Base-by-base conservation (phyloP, 2,888 invertebrate species). In the Scelioninae gen. 1 region DNA sequence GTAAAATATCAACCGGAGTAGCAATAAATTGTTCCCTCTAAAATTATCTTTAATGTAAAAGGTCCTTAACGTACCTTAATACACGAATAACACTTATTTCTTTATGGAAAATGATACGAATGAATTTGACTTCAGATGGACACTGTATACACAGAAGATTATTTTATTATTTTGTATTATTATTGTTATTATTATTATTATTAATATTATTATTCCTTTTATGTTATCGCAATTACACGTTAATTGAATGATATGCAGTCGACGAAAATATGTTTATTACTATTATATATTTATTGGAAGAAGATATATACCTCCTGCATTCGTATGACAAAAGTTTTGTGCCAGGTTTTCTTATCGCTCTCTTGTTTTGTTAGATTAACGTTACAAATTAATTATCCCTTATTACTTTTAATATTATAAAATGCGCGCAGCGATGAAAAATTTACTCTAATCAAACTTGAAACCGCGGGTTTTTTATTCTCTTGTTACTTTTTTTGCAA, bases 231-330 rank as follows among this genome's bases (percentile, higher is more conserved):
- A 47, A 69, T 13, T 69, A 69, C 56, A 56, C 34, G 15, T 45
- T 69, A 69, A 5, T 56, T 69, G 45, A 69, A 69, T 69, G 68
- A 69, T 69, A 69, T 69, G 68, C 68, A 47, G 56, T 69, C 68
- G 40, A 68, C 15, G 23, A 38, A 38, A 43, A 55, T 55, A 34
- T 69, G 45, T 45, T 69, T 69, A 68, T 69, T 69, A 56, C 40
- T 69, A 69, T 47, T 47, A 69, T 47, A 69, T 47, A 69, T 34
- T 40, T 69, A 55, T 56, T 69, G 68, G 68, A 69, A 69, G 68
- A 69, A 68, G 43, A 68, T 55, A 55, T 11, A 51, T 11, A 43
- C 31, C 43, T 66, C 53, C 53, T 55, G 43, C 66, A 43, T 23
- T 53, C 16, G 31, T 55, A 66, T 43, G 66, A 66, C 43, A 40